Evolutionary conservation across 2,888 invertebrate genomes (phyloP), one percentile per base, ranked within the genome.

Genomic region (Mechanitis mazaeus): DNA sequence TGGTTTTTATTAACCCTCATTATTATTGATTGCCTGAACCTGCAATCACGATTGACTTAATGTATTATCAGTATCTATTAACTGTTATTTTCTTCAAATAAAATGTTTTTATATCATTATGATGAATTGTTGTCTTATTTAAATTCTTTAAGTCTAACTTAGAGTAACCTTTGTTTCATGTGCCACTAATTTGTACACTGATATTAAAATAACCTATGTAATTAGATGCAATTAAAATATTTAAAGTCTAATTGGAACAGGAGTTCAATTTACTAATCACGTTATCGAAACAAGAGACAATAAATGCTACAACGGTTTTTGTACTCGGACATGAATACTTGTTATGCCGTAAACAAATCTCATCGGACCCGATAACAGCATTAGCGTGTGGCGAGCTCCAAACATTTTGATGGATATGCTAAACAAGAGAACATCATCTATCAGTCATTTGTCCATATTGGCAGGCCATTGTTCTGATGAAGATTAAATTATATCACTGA

Each of bases 1-100:
- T 70, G 75, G 73, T 77, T 84, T 84, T 84, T 84, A 84, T 84
- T 80, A 82, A 80, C 80, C 78, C 74, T 77, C 82, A 80, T 84
- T 81, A 84, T 81, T 80, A 83, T 85, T 80, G 78, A 85, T 82
- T 80, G 80, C 69, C 69, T 65, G 67, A 69, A 73, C 69, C 66
- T 63, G 64, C 69, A 68, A 69, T 60, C 64, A 63, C 63, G 63
- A 68, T 64, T 54, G 63, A 67, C 66, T 55, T 55, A 62, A 57
- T 59, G 57, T 61, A 56, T 59, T 55, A 9, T 45, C 54, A 57
- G 55, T 45, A 56, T 58, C 63, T 62, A 53, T 61, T 46, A 45
- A 46, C 54, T 47, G 38, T 45, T 45, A 54, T 55, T 46, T 31
- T 33, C 11, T 59, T 33, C 33, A 56, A 54, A 47, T 20, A 20